Base-by-base conservation (phyloP, 1,140 invertebrate species). In the Lepidotrigona ventralis region DNA sequence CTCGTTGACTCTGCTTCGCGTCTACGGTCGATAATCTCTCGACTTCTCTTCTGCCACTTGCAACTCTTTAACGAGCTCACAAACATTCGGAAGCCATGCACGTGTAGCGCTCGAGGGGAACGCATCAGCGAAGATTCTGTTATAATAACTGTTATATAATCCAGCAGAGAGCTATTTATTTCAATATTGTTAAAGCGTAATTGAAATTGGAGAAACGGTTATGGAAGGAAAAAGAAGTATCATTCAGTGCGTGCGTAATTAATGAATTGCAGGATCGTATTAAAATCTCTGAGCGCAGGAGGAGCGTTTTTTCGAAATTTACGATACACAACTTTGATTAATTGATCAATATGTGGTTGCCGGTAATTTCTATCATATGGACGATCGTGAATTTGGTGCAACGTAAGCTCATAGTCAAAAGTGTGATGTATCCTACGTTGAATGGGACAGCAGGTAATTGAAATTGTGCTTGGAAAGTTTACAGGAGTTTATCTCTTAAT, bases 311-410 rank as follows among this genome's bases (percentile, higher is more conserved):
- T 46, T 46, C 0, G 19, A 33, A 21, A 23, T 29, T 63, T 29
- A n/a, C 21, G 14, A 33, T 1, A 23, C 19, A 46, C 1, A 58
- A 21, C 23, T 26, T 17, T 66, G 17, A 17, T 71, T 19, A 26
- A 72, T 58, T 56, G 4, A 33, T n/a, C 53, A 78, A 85, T 5
- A 90, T 87, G 90, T 91, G 87, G 90, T 46, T 83, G 15, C 86
- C 88, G 8, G 72, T 91, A 33, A 88, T 89, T 77, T 88, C 89
- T n/a, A 83, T 87, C 15, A 19, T 91, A 74, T 90, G 89, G 89
- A 26, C 75, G 6, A 83, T 91, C 51, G 63, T 86, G 68, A 89
- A 91, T 54, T 33, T 86, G 26, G 53, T 91, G 63, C 88, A 86
- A 46, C 87, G 88, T n/a, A 90, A 86, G 72, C 66, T 76, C n/a